Conservation (phyloP, 2,888 invertebrate species). For the Spatulosminthurus flaviceps region DNA sequence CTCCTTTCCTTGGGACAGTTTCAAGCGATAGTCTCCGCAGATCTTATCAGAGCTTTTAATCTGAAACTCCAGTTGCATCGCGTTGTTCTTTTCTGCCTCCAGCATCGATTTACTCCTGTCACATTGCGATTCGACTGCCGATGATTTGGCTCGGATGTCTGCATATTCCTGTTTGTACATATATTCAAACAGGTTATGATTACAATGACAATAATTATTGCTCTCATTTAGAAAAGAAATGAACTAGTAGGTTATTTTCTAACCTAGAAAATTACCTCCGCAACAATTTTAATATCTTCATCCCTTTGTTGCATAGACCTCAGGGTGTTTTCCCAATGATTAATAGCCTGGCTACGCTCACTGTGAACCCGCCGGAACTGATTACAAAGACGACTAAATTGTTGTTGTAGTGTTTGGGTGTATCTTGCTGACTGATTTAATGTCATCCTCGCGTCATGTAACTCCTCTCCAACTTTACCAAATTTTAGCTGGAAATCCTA, state of each 20-base stretch:
- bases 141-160: neutral
- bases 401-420: conserved; percentile 51
- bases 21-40: conserved; percentile 13
- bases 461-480: conserved; percentile 48
- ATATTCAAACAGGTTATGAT: neutral
- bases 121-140: conserved; percentile 15
- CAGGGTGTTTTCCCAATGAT: conserved; percentile 57
- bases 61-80: conserved; percentile 42
- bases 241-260: neutral
- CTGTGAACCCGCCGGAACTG: conserved; percentile 55
- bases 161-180: conserved; percentile 39
- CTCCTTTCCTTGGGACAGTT: conserved; percentile 23
- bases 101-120: conserved; percentile 47
- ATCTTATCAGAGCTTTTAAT: conserved; percentile 36
- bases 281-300: conserved; percentile 54
- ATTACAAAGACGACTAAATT: conserved; percentile 52
- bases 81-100: conserved; percentile 44
- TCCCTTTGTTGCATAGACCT: conserved; percentile 55
- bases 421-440: conserved; percentile 47
- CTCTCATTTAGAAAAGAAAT: neutral
- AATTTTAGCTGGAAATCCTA: conserved; percentile 57
- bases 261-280: conserved; percentile 48
- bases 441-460: conserved; percentile 36
- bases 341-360: conserved; percentile 56
- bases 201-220: neutral